These are phyloP conservation scores for Bradypodion pumilum DNA, from an alignment of 2,797 vertebrate genomes.

Conservation along the genomic window DNA sequence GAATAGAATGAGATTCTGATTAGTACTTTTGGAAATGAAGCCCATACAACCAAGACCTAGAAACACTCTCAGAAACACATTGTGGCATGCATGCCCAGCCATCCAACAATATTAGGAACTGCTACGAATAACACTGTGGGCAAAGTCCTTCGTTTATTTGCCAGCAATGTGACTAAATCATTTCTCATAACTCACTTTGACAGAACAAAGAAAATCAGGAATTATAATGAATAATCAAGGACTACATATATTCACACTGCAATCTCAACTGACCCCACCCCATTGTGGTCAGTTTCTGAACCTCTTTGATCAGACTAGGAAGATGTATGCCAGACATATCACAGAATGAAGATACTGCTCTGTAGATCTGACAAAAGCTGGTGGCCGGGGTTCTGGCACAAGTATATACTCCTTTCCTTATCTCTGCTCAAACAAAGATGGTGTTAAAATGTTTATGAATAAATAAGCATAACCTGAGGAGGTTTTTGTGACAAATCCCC, in stretches of 20 bases:
- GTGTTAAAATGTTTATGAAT: background rate
- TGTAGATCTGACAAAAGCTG: background rate
- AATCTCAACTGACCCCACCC: background rate
- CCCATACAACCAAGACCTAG: background rate
- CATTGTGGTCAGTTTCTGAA: background rate
- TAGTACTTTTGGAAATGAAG: background rate
- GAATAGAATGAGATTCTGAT: background rate
- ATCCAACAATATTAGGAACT: background rate
- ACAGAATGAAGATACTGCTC: background rate
- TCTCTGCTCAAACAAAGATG: background rate
- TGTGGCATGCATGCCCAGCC: fast-evolving
- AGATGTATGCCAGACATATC: background rate
- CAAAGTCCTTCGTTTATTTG: background rate
- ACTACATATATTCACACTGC: too few relatives aligned
- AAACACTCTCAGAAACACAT: background rate
- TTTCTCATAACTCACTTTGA: background rate
- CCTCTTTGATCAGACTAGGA: background rate
- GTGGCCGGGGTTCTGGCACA: background rate
- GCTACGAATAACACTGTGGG: background rate
- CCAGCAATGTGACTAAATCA: background rate
- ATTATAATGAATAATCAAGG: background rate
- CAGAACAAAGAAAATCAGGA: background rate
- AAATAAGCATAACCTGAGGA: background rate
- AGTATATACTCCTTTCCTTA: background rate
- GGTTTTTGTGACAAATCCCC: background rate